Conservation (phyloP, 2,113 vertebrate species). For the Actenoides lindsayi region DNA sequence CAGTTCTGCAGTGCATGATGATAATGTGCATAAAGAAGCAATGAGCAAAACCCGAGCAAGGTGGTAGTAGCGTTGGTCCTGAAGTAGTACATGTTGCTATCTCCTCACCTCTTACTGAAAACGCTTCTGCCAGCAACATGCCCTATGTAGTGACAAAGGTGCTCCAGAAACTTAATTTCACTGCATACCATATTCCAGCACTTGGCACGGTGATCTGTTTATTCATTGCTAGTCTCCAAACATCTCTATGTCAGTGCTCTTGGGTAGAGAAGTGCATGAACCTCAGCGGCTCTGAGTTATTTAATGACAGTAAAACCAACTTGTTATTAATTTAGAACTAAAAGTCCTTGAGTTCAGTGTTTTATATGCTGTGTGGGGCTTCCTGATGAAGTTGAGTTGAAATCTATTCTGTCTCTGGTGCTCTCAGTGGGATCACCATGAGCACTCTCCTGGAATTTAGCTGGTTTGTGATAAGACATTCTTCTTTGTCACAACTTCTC, state of each 20-base stretch:
- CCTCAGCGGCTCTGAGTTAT: not conserved
- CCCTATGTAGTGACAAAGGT: not conserved
- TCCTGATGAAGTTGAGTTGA: not conserved
- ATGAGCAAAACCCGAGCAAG: not conserved
- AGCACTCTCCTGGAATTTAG: not conserved
- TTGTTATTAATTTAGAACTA: not conserved
- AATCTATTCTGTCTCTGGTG: not conserved
- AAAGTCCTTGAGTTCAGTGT: not conserved
- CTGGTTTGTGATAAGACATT: not conserved
- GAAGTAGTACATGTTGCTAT: not conserved
- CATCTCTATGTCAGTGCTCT: rapidly evolving
- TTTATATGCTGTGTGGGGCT: not conserved
- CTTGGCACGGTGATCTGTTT: not conserved
- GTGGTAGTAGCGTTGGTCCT: not conserved
- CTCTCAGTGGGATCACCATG: not conserved
- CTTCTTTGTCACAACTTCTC: not conserved
- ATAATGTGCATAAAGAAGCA: not conserved
- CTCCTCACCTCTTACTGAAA: not conserved
- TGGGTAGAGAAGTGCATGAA: not conserved
- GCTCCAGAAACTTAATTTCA: not conserved
- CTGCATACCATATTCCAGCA: not conserved
- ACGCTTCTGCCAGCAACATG: not conserved
- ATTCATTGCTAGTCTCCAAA: not conserved
- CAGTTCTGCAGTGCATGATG: not conserved
- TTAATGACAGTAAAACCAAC: not conserved